Evolutionary conservation across 1,140 invertebrate genomes (phyloP), one percentile per base, ranked within the genome.

Genomic region (Coelopa frigida): DNA sequence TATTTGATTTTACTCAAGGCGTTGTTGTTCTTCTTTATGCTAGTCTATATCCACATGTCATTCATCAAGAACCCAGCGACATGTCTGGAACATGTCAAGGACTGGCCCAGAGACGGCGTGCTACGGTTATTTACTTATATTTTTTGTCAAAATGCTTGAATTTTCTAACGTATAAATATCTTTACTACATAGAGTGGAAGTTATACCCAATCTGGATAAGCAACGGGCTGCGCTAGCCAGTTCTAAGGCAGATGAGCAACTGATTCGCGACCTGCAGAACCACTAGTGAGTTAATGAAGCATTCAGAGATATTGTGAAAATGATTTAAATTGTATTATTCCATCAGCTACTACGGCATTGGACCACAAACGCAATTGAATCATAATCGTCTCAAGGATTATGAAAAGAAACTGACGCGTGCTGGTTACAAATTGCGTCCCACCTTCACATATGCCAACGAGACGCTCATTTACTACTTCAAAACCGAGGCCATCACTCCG

Each of bases 51-150:
- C 56, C 95, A 98, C 65, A 81, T 94, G 64, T 85, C 86, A 31
- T 97, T 97, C 71, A 92, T 93, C 43, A 80, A 87, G 56, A 81
- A 88, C 55, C 94, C 94, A 18, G 89, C 90, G 27, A 94, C 90
- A 57, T 99, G 95, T 74, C 76, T 98, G 51, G 83, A 93, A 61
- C 81, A 91, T 68, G 80, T 98, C 21, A 81, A 89, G 66, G 81
- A 83, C 15, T 98, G 95, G 95, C 94, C 94, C 2, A 75, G 89
- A 46, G 89, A 98, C 73, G 95, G 96, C 11, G 94, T 99, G 52
- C 73, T 99, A 3, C 71, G 90, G 61, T 52, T 50, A 32, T 7
- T 22, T 11, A 18, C 8, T 18, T 17, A 32, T 39, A 15, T 26
- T 24, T 17, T 11, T 24, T 24, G 5, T 26, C 11, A 21, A 17